These are phyloP conservation scores for Naso thynnoides DNA, from an alignment of 2,797 vertebrate genomes.

Conservation along the genomic window DNA sequence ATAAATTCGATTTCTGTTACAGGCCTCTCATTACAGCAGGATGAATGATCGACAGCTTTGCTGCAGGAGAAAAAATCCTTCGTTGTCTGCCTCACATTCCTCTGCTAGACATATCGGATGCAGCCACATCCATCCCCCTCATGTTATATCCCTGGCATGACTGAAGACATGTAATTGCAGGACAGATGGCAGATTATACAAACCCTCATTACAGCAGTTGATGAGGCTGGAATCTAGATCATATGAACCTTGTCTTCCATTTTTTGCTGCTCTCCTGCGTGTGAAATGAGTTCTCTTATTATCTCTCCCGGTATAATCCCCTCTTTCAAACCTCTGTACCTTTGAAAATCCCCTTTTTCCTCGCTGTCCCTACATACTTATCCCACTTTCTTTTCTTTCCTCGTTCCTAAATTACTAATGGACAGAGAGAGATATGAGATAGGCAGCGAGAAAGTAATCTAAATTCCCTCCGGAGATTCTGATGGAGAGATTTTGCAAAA, in stretches of 20 bases:
- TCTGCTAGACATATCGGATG: conserved; percentile 3
- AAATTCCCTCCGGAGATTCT: conserved; percentile 5
- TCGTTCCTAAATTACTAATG: conserved; percentile 22
- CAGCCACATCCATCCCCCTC: conserved; percentile 42
- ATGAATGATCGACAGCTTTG: conserved; percentile 34
- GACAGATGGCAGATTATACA: conserved; percentile 78
- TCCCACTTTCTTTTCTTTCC: conserved; percentile 25
- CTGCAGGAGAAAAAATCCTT: conserved; percentile 16
- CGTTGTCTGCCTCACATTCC: not conserved
- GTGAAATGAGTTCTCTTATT: conserved; percentile 60
- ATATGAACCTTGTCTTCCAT: conserved; percentile 58
- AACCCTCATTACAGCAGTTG: conserved; percentile 68
- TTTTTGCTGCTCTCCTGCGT: conserved; percentile 33
- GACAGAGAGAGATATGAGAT: conserved; percentile 8
- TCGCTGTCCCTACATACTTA: conserved; percentile 12
- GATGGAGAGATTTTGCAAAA: conserved; percentile 14
- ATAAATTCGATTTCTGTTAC: conserved; percentile 12
- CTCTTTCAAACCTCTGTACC: conserved; percentile 30
- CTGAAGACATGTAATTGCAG: conserved; percentile 60
- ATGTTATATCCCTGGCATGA: conserved; percentile 53
- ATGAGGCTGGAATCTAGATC: conserved; percentile 66
- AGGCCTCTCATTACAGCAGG: conserved; percentile 10
- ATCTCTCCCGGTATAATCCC: conserved; percentile 43
- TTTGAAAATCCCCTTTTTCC: conserved; percentile 13
- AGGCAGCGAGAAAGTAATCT: not conserved